Conservation (phyloP, 2,888 invertebrate species). For the Ornithoptera priamus region DNA sequence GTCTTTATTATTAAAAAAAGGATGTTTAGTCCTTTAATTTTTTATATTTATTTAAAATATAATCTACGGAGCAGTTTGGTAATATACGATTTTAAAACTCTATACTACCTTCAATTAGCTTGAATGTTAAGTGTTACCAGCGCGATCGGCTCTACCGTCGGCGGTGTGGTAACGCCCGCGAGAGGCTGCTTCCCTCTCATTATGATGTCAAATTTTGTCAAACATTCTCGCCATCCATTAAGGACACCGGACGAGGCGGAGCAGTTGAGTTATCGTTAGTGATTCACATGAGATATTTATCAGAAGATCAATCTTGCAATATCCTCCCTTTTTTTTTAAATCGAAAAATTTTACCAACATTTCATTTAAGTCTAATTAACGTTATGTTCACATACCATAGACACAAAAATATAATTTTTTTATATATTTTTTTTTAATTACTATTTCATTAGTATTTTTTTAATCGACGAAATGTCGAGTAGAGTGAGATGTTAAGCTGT, state of each 20-base stretch:
- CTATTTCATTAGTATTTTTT: too few species aligned
- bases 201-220: conserved; percentile 72
- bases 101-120: not conserved
- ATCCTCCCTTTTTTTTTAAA: not conserved
- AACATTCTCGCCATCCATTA: conserved; percentile 65
- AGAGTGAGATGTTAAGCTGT: too few species aligned
- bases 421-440: too few species aligned
- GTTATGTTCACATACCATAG: too few species aligned
- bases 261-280: conserved; percentile 47
- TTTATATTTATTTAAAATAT: not conserved
- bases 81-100: not conserved
- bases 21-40: too few species aligned
- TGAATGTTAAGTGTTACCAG: conserved; percentile 19
- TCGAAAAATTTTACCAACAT: too few species aligned
- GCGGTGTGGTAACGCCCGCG: conserved; percentile 30
- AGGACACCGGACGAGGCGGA: conserved; percentile 54
- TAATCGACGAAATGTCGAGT: too few species aligned
- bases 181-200: conserved; percentile 50
- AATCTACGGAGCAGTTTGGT: not conserved
- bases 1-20: too few species aligned
- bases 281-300: conserved; percentile 36
- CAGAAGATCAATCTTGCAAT: conserved; percentile 9
- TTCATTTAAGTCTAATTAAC: too few species aligned
- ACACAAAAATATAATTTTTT: too few species aligned
- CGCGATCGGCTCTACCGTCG: not conserved